Base-by-base conservation (phyloP, 1,140 invertebrate genomes). In the Chironomus tepperi region DNA sequence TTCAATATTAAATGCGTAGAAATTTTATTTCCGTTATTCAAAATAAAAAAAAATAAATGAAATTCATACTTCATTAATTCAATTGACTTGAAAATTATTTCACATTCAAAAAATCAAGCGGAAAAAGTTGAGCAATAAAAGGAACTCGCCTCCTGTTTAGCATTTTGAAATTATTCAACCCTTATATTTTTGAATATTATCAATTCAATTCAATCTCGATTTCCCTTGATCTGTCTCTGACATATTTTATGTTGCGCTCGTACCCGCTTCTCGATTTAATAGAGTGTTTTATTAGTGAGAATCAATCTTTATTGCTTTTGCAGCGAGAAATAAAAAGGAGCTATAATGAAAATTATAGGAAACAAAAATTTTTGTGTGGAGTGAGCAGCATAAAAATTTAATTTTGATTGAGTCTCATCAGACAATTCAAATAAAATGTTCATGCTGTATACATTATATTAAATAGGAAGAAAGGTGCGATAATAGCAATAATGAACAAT, bases 271-370 rank as follows among this genome's bases (percentile, higher is more conserved):
- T 70, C 18, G 15, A 70, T 70, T 70, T 70, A 70, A 70, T 70
- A 19, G 65, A 70, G 65, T 70, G 65, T 70, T 70, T 70, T 70
- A 70, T 70, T 70, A 70, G 65, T 6, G 3, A 21, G n/a, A 70
- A 70, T 70, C 65, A 70, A 70, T 70, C 65, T 70, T 70, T 70
- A 70, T 70, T 16, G 65, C 18, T 70, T 70, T 21, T 70, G n/a
- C 65, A 18, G 65, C 12, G 15, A 57, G 2, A 12, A 57, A n/a
- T n/a, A 3, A 10, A 57, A 57, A 57, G n/a, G 47, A 10, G n/a
- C 47, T 1, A 57, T 57, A n/a, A 10, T n/a, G n/a, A 57, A 57
- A 57, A 57, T n/a, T 57, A n/a, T 10, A 57, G 47, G 47, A 34
- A 57, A 57, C n/a, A 12, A 12, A 10, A 10, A n/a, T n/a, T n/a